These are phyloP conservation scores for Tapirus indicus DNA, from an alignment of 2,797 vertebrate genomes.

Conservation along the genomic window DNA sequence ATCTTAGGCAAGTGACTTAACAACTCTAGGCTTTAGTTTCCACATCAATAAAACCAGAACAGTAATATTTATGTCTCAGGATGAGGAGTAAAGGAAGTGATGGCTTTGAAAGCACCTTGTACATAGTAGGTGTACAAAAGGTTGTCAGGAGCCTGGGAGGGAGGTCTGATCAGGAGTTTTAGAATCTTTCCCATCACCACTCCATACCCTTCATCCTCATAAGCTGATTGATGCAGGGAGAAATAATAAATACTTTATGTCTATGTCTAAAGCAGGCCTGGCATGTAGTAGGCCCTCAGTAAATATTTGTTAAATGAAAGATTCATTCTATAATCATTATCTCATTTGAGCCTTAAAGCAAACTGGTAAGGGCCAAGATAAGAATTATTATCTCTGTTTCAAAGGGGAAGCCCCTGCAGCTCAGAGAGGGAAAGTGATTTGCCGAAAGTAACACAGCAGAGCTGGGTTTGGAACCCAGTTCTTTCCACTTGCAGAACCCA, in stretches of 20 bases:
- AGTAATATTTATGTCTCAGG: background rate
- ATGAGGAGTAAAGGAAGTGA: background rate
- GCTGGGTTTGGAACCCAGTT: background rate
- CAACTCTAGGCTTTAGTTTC: slow-evolving; percentile 23
- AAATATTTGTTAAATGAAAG: slow-evolving; percentile 24
- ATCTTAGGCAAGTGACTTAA: background rate
- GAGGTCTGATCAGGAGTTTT: background rate
- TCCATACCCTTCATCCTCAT: background rate
- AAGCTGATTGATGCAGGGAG: background rate
- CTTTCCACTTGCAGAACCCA: background rate
- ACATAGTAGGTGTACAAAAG: background rate
- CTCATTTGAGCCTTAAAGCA: slow-evolving; percentile 19
- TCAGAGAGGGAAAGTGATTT: slow-evolving; percentile 30
- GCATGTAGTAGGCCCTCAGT: background rate
- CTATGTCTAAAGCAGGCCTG: background rate
- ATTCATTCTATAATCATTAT: background rate
- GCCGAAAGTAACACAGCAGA: background rate
- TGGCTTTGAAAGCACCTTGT: slow-evolving; percentile 22
- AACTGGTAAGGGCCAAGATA: background rate
- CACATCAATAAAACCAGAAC: slow-evolving; percentile 27
- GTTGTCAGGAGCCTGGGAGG: background rate
- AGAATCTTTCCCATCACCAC: background rate
- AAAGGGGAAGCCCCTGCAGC: background rate
- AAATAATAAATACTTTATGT: background rate
- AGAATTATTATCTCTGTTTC: background rate